phyloP scores from a whole-genome alignment of 2,888 invertebrate genomes.

The Epirrhoe alternata region DNA sequence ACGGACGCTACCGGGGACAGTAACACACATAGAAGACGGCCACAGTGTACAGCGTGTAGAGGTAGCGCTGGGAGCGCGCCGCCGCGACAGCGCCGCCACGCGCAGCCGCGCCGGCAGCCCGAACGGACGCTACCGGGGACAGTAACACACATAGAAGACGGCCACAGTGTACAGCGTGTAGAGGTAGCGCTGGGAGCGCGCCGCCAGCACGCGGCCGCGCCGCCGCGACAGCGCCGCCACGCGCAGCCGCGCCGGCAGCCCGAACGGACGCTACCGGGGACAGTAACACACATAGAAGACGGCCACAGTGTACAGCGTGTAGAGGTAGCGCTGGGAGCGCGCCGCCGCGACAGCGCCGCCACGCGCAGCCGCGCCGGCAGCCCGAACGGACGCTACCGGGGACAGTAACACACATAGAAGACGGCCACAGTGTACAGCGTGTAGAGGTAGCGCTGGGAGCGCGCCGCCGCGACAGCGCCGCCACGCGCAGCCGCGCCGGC shows the following conservation, averaged over 20 bases:
- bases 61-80: constrained; percentile 22
- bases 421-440: background rate
- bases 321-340: background rate
- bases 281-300: background rate
- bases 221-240: constrained; percentile 38
- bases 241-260: constrained; percentile 75
- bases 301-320: too few species aligned
- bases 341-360: constrained; percentile 63
- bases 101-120: constrained; percentile 76
- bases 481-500: constrained; percentile 67
- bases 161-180: background rate
- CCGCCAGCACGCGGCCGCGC: constrained; percentile 68
- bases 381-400: constrained; percentile 69
- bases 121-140: constrained; percentile 64
- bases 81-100: too few species aligned
- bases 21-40: constrained; percentile 1
- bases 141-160: background rate
- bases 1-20: too few species aligned
- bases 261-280: constrained; percentile 66
- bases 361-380: constrained; percentile 76
- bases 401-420: constrained; percentile 9
- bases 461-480: constrained; percentile 38
- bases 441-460: too few species aligned
- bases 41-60: too few species aligned
- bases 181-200: background rate